phyloP scores from a whole-genome alignment of 2,113 vertebrate genomes.

The Notiomystis cincta region DNA sequence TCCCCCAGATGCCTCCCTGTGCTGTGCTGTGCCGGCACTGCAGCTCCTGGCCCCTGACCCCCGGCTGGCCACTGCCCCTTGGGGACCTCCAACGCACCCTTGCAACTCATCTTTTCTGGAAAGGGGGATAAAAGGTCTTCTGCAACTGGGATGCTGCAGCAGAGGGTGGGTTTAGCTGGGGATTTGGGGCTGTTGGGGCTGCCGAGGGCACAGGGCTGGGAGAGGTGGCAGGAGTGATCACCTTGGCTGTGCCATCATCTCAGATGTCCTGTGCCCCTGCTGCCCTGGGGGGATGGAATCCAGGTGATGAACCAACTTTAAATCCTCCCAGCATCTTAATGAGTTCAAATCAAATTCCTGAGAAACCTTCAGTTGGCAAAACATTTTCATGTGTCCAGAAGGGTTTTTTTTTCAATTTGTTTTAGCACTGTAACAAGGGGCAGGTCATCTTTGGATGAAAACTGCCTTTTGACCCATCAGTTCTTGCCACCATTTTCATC shows the following conservation, averaged over 20 bases:
- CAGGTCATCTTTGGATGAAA: neutral
- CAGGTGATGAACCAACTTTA: neutral
- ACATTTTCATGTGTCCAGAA: rapidly evolving
- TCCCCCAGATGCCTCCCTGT: neutral
- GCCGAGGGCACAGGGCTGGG: neutral
- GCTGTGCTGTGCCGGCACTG: neutral
- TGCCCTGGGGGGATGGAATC: neutral
- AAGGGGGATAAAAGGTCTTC: neutral
- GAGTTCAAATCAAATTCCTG: neutral
- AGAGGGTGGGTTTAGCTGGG: neutral
- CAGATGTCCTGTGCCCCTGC: neutral
- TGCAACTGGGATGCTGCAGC: neutral
- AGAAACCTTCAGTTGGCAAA: neutral
- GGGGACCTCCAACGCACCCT: neutral
- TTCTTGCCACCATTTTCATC: neutral
- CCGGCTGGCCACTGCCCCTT: neutral
- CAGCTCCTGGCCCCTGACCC: neutral
- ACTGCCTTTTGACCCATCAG: neutral
- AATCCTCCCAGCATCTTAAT: neutral
- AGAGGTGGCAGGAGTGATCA: neutral
- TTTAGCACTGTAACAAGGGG: neutral
- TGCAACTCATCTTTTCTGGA: neutral
- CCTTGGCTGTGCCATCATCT: rapidly evolving
- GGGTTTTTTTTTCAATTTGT: neutral
- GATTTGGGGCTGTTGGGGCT: neutral